These are phyloP conservation scores for Epicampocera succincta DNA, from an alignment of 2,888 invertebrate genomes.

Conservation along the genomic window DNA sequence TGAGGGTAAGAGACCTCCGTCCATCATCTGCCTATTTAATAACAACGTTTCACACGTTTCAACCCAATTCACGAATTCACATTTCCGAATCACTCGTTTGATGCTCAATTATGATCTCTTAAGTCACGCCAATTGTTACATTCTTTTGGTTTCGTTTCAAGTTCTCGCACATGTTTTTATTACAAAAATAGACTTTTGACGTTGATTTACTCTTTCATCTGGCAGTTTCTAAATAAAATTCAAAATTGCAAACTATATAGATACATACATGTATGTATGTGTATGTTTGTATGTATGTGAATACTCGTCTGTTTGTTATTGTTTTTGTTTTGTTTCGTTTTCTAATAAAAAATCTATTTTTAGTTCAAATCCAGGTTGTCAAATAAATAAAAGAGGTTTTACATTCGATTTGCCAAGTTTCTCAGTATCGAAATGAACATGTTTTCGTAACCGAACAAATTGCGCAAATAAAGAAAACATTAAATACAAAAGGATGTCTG, in stretches of 20 bases:
- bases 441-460: not conserved
- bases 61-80: too few species aligned
- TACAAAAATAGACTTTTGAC: conserved; percentile 51
- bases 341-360: conserved; percentile 16
- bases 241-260: conserved; percentile 15
- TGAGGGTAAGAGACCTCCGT: too few species aligned
- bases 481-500: not conserved
- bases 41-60: too few species aligned
- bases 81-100: not conserved
- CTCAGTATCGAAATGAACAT: not conserved
- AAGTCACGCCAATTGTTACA: conserved; percentile 1
- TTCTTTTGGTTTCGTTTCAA: conserved; percentile 11
- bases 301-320: too few species aligned
- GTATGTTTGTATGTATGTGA: too few species aligned
- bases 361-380: conserved; percentile 8
- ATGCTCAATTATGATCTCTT: conserved; percentile 2
- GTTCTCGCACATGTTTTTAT: conserved; percentile 41
- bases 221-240: conserved; percentile 7
- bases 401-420: conserved; percentile 33
- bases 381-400: conserved; percentile 18
- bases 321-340: not conserved
- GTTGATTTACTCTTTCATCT: conserved; percentile 31
- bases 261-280: conserved; percentile 22
- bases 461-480: not conserved
- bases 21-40: too few species aligned